These are phyloP conservation scores for Drosophila gaucha DNA, from an alignment of 2,888 invertebrate species.

Conservation along the genomic window DNA sequence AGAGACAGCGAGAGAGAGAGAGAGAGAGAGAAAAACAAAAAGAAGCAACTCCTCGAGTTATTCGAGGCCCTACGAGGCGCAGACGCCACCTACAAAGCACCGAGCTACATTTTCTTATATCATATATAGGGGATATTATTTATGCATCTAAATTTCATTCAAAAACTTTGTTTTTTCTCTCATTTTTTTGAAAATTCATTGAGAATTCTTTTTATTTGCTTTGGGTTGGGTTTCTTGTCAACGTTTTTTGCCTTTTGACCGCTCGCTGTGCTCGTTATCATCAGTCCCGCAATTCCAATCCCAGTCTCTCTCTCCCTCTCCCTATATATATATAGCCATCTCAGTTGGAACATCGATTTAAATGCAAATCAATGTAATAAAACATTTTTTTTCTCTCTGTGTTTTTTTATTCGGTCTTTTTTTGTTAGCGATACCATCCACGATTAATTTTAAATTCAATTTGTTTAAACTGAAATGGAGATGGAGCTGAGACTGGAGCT, in stretches of 20 bases:
- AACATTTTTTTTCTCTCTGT: conserved; percentile 56
- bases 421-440: conserved; percentile 44
- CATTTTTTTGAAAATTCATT: conserved; percentile 50
- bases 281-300: conserved; percentile 36
- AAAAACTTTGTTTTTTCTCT: neutral
- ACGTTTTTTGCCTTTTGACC: conserved; percentile 63
- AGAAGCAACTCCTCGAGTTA: too few relatives aligned
- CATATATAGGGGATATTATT: conserved; percentile 60
- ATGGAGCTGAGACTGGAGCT: neutral
- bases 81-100: conserved; percentile 56
- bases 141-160: conserved; percentile 69
- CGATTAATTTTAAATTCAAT: conserved; percentile 76
- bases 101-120: conserved; percentile 35
- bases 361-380: conserved; percentile 83
- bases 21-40: too few relatives aligned
- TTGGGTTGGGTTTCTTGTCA: conserved; percentile 51
- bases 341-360: conserved; percentile 74
- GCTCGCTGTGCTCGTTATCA: conserved; percentile 73
- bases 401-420: conserved; percentile 20
- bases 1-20: too few relatives aligned
- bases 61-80: conserved; percentile 30
- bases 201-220: conserved; percentile 39
- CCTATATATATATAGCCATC: conserved; percentile 36
- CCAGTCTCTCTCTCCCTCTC: neutral
- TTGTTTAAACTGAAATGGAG: conserved; percentile 31